Conservation (phyloP, 2,797 vertebrate species). For the Melanotaenia parkinsoni region DNA sequence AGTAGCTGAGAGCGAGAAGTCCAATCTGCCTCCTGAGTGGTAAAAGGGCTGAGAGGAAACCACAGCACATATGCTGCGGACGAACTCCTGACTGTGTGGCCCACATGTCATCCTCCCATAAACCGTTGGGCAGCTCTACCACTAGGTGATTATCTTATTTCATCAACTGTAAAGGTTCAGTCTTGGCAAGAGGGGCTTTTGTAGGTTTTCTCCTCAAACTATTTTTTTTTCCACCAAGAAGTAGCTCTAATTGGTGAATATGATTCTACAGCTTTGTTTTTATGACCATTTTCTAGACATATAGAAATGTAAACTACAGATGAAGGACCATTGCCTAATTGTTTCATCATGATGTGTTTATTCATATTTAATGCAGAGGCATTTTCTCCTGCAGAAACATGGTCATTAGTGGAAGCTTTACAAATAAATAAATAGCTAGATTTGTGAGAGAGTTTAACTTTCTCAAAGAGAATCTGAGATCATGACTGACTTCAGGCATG, state of each 20-base stretch:
- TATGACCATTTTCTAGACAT: conserved; percentile 56
- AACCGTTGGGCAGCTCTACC: conserved; percentile 45
- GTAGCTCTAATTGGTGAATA: conserved; percentile 50
- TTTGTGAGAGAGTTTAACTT: conserved; percentile 75
- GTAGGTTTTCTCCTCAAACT: conserved; percentile 47
- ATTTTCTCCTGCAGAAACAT: conserved; percentile 72
- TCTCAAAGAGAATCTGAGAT: conserved; percentile 84
- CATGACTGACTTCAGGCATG: conserved; percentile 77
- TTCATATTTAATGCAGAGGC: conserved; percentile 82
- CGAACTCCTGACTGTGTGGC: conserved; percentile 58
- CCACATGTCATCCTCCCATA: conserved; percentile 44
- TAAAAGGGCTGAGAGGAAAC: conserved; percentile 72
- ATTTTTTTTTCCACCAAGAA: conserved; percentile 42
- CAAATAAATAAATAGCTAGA: conserved; percentile 73
- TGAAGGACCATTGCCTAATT: conserved; percentile 76
- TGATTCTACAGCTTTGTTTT: conserved; percentile 63
- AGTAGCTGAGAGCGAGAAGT: conserved; percentile 80
- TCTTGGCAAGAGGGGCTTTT: conserved; percentile 14
- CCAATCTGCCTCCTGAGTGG: conserved; percentile 82
- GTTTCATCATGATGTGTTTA: conserved; percentile 80
- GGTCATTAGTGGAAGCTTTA: conserved; percentile 75
- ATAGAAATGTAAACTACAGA: conserved; percentile 57
- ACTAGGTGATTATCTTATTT: conserved; percentile 47
- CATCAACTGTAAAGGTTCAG: conserved; percentile 36
- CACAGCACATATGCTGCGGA: conserved; percentile 59